These are phyloP conservation scores for Agrilus cyanescens DNA, from an alignment of 2,888 invertebrate genomes.

Conservation along the genomic window DNA sequence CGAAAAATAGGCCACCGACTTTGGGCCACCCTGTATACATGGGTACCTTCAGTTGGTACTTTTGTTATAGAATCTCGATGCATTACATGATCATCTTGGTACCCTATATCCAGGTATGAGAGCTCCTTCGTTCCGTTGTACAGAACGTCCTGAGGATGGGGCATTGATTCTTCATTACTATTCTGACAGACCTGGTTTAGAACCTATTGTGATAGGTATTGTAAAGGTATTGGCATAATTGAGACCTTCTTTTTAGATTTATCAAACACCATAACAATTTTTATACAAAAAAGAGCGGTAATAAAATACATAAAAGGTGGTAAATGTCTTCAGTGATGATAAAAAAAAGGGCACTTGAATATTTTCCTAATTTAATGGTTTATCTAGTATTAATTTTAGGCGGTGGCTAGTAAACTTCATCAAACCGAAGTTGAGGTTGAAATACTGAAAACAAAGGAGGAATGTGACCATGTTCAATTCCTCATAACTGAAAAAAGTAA, in stretches of 20 bases:
- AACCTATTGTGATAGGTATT: slow-evolving; percentile 93
- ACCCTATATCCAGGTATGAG: slow-evolving; percentile 91
- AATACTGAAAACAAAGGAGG: slow-evolving; percentile 76
- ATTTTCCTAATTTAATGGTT: too few relatives aligned
- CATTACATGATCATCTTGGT: slow-evolving; percentile 87
- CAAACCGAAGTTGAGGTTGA: slow-evolving; percentile 86
- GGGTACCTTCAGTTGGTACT: too few relatives aligned
- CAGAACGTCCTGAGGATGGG: slow-evolving; percentile 79
- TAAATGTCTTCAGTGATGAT: too few relatives aligned
- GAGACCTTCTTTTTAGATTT: too few relatives aligned
- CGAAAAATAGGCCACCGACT: too few relatives aligned
- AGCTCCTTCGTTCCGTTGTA: slow-evolving; percentile 92
- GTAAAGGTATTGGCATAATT: slow-evolving; percentile 58
- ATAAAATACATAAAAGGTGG: too few relatives aligned
- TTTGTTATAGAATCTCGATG: slow-evolving; percentile 74
- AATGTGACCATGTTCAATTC: slow-evolving; percentile 86
- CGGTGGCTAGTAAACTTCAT: slow-evolving; percentile 88
- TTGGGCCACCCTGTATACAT: too few relatives aligned
- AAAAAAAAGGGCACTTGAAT: background rate
- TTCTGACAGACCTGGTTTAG: slow-evolving; percentile 85
- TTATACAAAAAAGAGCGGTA: too few relatives aligned
- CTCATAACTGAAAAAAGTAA: slow-evolving; percentile 76
- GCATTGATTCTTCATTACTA: slow-evolving; percentile 89
- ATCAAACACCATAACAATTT: too few relatives aligned
- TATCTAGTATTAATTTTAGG: slow-evolving; percentile 40